Evolutionary conservation across 2,888 invertebrate genomes (phyloP).

Genomic region (Drosophila basisetae): DNA sequence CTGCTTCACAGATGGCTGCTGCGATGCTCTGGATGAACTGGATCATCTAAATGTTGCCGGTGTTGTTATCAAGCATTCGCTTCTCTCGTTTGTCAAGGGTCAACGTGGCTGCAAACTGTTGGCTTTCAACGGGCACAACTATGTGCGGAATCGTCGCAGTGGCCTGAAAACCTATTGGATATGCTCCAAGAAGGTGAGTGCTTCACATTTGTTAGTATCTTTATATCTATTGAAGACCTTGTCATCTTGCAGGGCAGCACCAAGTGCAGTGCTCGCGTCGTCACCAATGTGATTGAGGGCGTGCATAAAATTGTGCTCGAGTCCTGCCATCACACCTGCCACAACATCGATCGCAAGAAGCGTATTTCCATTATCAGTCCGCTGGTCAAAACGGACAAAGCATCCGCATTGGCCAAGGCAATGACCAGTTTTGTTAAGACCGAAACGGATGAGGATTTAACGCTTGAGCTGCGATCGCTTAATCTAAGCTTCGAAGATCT

Average conservation of each 20-base stretch:
- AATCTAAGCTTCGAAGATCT: slow-evolving; percentile 69
- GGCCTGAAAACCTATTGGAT: slow-evolving; percentile 85
- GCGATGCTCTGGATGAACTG: slow-evolving; percentile 27
- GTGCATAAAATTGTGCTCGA: slow-evolving; percentile 84
- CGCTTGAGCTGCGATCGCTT: slow-evolving; percentile 61
- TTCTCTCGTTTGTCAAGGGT: slow-evolving; percentile 79
- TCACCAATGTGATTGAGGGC: slow-evolving; percentile 84
- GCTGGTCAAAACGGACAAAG: slow-evolving; percentile 27
- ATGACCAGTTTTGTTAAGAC: slow-evolving; percentile 41
- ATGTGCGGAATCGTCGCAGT: slow-evolving; percentile 84
- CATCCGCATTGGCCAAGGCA: slow-evolving; percentile 10
- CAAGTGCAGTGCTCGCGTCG: slow-evolving; percentile 85
- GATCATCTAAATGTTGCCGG: slow-evolving; percentile 35
- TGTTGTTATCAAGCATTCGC: slow-evolving; percentile 64
- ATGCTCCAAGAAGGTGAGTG: slow-evolving; percentile 84
- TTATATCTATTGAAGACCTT: neutral
- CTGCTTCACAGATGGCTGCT: slow-evolving; percentile 39
- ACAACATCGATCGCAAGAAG: slow-evolving; percentile 79
- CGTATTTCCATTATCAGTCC: slow-evolving; percentile 48
- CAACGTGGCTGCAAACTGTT: slow-evolving; percentile 84
- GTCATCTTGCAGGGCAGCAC: slow-evolving; percentile 81
- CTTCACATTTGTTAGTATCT: neutral
- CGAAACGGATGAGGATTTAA: slow-evolving; percentile 60
- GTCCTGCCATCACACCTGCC: slow-evolving; percentile 83
- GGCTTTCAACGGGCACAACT: slow-evolving; percentile 82